phyloP scores from a whole-genome alignment of 1,140 invertebrate genomes.

The Dendrolimus kikuchii region DNA sequence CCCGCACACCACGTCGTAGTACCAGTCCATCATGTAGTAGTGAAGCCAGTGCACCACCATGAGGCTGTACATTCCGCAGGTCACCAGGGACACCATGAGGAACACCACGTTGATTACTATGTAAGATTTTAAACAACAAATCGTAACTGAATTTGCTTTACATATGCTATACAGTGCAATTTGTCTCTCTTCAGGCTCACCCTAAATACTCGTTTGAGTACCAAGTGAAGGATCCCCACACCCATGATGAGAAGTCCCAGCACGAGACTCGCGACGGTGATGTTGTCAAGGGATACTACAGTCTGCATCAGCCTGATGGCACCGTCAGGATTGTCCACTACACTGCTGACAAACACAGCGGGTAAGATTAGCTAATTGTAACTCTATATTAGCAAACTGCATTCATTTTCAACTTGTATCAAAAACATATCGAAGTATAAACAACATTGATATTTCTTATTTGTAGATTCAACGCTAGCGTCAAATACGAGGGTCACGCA shows the following conservation, averaged over 20 bases:
- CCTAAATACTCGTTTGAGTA: slow-evolving; percentile 28
- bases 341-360: slow-evolving; percentile 60
- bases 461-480: slow-evolving; percentile 32
- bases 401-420: no score
- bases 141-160: background rate
- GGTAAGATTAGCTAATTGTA: slow-evolving; percentile 23
- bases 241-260: slow-evolving; percentile 72
- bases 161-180: background rate
- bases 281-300: background rate
- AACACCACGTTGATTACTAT: slow-evolving; percentile 17
- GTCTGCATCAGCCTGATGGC: no score
- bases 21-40: background rate
- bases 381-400: no score
- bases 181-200: slow-evolving; percentile 18
- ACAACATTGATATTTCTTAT: background rate
- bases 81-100: slow-evolving; percentile 5
- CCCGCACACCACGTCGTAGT: background rate
- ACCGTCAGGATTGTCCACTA: slow-evolving; percentile 58
- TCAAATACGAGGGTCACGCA: slow-evolving; percentile 25
- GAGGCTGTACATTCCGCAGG: background rate
- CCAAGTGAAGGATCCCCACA: slow-evolving; percentile 55
- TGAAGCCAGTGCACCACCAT: background rate
- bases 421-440: no score
- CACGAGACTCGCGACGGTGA: slow-evolving; percentile 73
- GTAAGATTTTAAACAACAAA: slow-evolving; percentile 3